Evolutionary conservation across 92 coral and sea anemone genomes (phyloP), one percentile per base, ranked within the genome.

Genomic region (Hydrozoanthus gracilis): DNA sequence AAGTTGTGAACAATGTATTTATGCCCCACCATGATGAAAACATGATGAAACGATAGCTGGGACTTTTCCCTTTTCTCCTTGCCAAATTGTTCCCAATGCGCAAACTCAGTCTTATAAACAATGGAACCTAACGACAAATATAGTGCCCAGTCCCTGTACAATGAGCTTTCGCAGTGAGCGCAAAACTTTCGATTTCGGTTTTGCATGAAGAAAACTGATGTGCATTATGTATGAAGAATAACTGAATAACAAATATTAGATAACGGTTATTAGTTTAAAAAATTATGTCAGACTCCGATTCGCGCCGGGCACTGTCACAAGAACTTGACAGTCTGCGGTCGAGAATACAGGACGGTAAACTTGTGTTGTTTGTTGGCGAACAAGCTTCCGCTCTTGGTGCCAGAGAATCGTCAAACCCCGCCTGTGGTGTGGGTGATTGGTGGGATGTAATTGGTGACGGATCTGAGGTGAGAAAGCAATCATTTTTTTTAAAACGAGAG

Each of bases 351-450:
- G 71, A 78, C 2, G 91, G 73, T 4, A 73, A 77, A 73, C 91
- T 91, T 48, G 93, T 91, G 16, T 77, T 91, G 51, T 91, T 91
- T 62, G 64, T 91, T 51, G 93, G 93, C 17, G 93, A 91, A 72
- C 91, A 88, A 61, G 86, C 78, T 64, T 91, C 93, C 5, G 74
- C 76, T 62, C 47, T 91, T 9, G 87, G 86, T 51, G 86, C 86
- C 39, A 71, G 75, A 14, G 88, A 78, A 46, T 4, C 44, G 47
- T 64, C 85, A 14, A 78, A 83, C 14, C 51, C 82, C 3, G 27
- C 10, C 71, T 75, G 86, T 50, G 80, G 88, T 44, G 51, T 91
- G 50, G 87, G 88, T 61, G 91, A 91, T 82, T 91, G 93, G 93
- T 91, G 91, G 91, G 67, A 72, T 61, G 20, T 88, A 55, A 56